Evolutionary conservation across 2,797 vertebrate genomes (phyloP), one percentile per base, ranked within the genome.

Genomic region (Eidolon dupreanum): DNA sequence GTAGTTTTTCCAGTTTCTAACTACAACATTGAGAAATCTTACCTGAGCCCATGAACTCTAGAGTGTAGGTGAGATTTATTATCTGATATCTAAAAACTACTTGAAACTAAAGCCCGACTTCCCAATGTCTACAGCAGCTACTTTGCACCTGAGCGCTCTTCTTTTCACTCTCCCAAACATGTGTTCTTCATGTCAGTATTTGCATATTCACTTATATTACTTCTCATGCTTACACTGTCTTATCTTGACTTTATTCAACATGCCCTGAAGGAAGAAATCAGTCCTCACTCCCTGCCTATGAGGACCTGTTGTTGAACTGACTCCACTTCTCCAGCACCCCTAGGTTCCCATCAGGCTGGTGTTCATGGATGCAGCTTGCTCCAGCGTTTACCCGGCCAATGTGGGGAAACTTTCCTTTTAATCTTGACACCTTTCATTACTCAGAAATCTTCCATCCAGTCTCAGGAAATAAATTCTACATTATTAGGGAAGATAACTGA

Each of bases 331-430:
- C 28, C 9, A 22, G 31, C 26, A 81, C 51, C 15, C 13, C 2
- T 12, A 24, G 19, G 8, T 75, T 59, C 70, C 26, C 1, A 1
- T 55, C 51, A 36, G 26, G 38, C 10, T 15, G 24, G 12, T 10
- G 20, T 22, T 33, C 5, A 31, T 7, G 36, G 2, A 7, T 3
- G 12, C 31, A 88, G 11, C 6, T 38, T 49, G 31, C n/a, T n/a
- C 36, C 36, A 38, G 0, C 24, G 22, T 11, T 46, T 31, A 84
- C 5, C 28, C 0, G 0, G 3, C 26, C 36, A 15, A 0, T 2
- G 12, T 16, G 36, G n/a, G 43, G n/a, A 33, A 41, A 10, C 15
- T 28, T 79, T 41, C n/a, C 6, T 78, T n/a, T 33, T n/a, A 63
- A 17, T 36, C 26, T 6, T 9, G 22, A 43, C 1, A 11, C 22